A percentile compares a stretch with the other conserved stretches of the same genome.
Conservation (phyloP, 2,888 invertebrate species). For the Stegana nigrithorax region DNA sequence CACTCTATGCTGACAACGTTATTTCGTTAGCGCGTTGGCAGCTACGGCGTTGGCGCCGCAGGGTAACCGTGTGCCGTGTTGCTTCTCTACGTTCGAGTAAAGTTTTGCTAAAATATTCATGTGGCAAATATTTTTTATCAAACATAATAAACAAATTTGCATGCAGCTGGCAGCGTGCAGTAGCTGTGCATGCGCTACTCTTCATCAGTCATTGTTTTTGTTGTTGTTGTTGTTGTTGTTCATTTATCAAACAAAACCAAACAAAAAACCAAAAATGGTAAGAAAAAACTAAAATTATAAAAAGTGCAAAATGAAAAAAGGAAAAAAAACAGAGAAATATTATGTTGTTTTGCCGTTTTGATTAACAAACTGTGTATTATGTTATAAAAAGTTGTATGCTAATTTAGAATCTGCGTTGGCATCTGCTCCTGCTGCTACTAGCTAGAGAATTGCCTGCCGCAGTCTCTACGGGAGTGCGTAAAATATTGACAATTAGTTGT, state of each 20-base stretch:
- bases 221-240: no score
- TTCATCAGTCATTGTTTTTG: slow-evolving; percentile 32
- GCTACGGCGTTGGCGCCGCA: no score
- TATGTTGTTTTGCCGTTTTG: neutral
- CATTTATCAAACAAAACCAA: no score
- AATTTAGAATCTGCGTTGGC: neutral
- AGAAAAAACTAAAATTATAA: no score
- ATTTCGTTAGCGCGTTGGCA: slow-evolving; percentile 44
- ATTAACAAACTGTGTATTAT: neutral
- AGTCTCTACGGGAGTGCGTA: no score
- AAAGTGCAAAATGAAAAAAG: no score
- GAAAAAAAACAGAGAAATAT: neutral
- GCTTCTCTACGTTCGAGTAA: slow-evolving; percentile 24
- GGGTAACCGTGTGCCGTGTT: slow-evolving; percentile 15
- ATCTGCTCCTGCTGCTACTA: no score
- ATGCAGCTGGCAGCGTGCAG: no score
- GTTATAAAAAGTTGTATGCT: neutral
- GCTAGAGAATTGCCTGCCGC: no score
- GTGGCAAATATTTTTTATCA: slow-evolving; percentile 44
- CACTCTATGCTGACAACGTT: slow-evolving; percentile 55
- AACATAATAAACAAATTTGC: slow-evolving; percentile 58
- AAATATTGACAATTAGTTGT: no score
- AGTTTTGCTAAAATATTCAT: slow-evolving; percentile 48
- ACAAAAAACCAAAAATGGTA: no score
- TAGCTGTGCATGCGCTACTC: no score